Conservation (phyloP, 2,797 vertebrate species). For the Mus minutoides region DNA sequence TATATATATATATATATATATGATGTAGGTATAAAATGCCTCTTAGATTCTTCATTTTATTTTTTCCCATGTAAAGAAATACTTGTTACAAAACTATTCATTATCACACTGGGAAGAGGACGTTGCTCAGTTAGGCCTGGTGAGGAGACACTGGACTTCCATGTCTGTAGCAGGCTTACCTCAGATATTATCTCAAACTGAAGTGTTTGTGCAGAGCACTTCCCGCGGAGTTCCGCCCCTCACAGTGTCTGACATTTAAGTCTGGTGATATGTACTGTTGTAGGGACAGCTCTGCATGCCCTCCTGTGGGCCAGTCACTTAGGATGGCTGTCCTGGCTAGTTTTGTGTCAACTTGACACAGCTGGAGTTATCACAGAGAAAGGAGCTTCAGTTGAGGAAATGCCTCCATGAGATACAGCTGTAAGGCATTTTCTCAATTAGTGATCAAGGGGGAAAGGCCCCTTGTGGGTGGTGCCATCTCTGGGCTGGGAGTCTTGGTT, state of each 20-base stretch:
- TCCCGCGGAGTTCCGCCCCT: not conserved
- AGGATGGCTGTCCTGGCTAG: too few relatives aligned
- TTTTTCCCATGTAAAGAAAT: not conserved
- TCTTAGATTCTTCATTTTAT: not conserved
- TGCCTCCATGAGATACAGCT: too few relatives aligned
- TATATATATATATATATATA: not conserved
- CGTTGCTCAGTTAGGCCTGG: too few relatives aligned
- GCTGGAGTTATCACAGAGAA: too few relatives aligned
- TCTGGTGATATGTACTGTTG: rapidly evolving
- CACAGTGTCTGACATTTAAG: not conserved
- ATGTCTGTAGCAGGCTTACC: not conserved
- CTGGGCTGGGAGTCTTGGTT: too few relatives aligned
- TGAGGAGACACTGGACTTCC: not conserved
- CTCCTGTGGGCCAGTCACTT: not conserved
- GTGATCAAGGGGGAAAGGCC: too few relatives aligned
- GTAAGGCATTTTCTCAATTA: too few relatives aligned
- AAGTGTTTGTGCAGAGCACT: not conserved
- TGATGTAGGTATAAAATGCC: not conserved
- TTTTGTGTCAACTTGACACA: too few relatives aligned
- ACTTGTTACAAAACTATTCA: not conserved
- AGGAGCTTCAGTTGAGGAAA: too few relatives aligned
- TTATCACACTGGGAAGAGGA: rapidly evolving
- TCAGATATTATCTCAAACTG: rapidly evolving
- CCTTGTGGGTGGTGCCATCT: too few relatives aligned
- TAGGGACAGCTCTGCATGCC: not conserved